phyloP scores from a whole-genome alignment of 2,888 invertebrate genomes.

The Lepidocyrtoides sp. region DNA sequence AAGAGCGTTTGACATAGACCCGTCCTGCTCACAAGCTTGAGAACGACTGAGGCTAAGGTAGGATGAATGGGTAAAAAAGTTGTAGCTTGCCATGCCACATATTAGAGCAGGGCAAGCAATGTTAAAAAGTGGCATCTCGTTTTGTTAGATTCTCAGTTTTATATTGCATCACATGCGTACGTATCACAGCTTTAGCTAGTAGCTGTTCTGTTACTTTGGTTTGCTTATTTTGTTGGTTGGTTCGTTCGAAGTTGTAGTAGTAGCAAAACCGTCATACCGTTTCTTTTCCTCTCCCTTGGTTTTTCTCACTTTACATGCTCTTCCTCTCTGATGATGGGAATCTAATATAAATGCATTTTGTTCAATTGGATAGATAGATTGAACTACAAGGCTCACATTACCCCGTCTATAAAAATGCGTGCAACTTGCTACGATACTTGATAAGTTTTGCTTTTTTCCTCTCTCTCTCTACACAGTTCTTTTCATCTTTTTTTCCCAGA shows the following conservation, averaged over 20 bases:
- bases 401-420: constrained; percentile 28
- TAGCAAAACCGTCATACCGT: no score
- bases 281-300: not conserved
- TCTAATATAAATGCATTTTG: constrained; percentile 42
- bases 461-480: not conserved
- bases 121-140: constrained; percentile 9
- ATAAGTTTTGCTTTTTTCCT: not conserved
- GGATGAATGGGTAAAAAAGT: constrained; percentile 69
- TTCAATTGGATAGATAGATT: constrained; percentile 36
- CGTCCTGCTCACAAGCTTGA: constrained; percentile 64
- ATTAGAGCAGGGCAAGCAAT: not conserved
- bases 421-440: no score
- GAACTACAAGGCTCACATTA: not conserved
- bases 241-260: no score
- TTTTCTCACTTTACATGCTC: not conserved
- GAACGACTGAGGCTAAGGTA: constrained; percentile 60
- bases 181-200: no score
- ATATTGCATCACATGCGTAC: no score
- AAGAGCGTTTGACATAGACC: constrained; percentile 71
- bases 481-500: not conserved
- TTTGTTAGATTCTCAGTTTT: not conserved
- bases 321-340: not conserved
- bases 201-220: no score
- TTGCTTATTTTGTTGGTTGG: no score
- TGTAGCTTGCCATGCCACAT: not conserved